These are phyloP conservation scores for Junonia oenone DNA, from an alignment of 2,888 invertebrate species.

Conservation along the genomic window DNA sequence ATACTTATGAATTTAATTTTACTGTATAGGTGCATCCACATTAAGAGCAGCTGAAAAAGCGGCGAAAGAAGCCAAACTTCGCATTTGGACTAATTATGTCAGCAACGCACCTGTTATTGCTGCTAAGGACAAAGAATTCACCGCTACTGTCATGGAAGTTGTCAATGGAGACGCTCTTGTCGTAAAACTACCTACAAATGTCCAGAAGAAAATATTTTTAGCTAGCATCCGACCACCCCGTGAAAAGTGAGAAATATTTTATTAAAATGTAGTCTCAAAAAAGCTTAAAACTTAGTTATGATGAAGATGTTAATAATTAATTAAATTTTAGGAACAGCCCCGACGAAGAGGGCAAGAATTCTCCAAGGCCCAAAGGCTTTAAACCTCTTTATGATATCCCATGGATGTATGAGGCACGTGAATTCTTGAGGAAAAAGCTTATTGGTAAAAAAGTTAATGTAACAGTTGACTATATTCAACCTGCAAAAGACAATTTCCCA, in stretches of 20 bases:
- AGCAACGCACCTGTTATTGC: conserved; percentile 85
- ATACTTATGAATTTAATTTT: background rate
- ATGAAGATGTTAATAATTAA: too few species aligned
- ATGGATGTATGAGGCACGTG: conserved; percentile 98
- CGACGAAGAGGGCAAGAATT: conserved; percentile 84
- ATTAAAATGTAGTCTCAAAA: too few species aligned
- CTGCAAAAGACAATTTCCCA: conserved; percentile 94
- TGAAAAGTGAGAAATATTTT: conserved; percentile 72
- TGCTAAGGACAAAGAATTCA: conserved; percentile 89
- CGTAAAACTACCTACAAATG: conserved; percentile 88
- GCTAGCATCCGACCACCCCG: conserved; percentile 97
- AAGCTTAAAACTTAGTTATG: too few species aligned
- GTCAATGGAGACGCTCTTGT: conserved; percentile 96
- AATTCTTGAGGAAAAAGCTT: conserved; percentile 96
- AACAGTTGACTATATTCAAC: conserved; percentile 96
- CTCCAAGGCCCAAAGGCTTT: conserved; percentile 84
- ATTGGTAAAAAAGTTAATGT: conserved; percentile 97
- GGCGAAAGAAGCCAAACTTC: conserved; percentile 91
- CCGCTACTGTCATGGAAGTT: conserved; percentile 92
- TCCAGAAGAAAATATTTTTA: conserved; percentile 94
- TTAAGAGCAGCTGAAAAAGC: conserved; percentile 90
- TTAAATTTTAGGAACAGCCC: conserved; percentile 66
- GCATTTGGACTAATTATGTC: conserved; percentile 95
- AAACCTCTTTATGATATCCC: conserved; percentile 98
- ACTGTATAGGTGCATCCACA: conserved; percentile 84